Percentiles rank a stretch among this genome's conserved stretches.
Conservation (phyloP, 2,113 vertebrate genomes). For the Deroptyus accipitrinus region DNA sequence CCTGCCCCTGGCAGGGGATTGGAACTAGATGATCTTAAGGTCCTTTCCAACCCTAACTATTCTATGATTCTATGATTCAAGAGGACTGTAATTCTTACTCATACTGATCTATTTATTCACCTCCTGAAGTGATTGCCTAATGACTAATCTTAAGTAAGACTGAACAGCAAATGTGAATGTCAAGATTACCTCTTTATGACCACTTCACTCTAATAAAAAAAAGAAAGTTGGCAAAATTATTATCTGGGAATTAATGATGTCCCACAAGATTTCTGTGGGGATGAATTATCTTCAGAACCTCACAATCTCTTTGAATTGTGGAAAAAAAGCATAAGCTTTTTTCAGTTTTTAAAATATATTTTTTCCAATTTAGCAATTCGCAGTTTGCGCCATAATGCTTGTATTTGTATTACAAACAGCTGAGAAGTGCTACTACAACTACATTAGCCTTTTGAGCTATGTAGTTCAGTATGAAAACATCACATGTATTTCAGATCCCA, state of each 20-base stretch:
- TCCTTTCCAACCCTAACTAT: no score
- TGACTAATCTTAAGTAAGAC: neutral
- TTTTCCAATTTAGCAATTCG: neutral
- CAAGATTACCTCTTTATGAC: neutral
- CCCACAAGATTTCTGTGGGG: neutral
- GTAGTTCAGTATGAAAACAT: neutral
- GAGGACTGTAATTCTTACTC: neutral
- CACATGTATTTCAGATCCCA: neutral
- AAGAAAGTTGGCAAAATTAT: neutral
- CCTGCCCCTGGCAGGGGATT: no score
- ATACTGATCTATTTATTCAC: neutral
- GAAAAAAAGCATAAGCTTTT: neutral
- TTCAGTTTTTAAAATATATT: neutral
- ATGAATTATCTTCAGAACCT: neutral
- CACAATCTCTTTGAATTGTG: neutral
- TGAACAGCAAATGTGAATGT: neutral
- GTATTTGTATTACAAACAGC: neutral
- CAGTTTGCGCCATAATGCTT: neutral
- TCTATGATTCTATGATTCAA: neutral
- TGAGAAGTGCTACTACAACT: neutral
- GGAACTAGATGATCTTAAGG: no score
- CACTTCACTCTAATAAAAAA: neutral
- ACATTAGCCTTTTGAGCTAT: neutral
- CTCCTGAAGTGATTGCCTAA: neutral
- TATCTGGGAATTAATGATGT: neutral